Evolutionary conservation across 2,113 vertebrate genomes (phyloP), one percentile per base, ranked within the genome.

Genomic region (Salminus brasiliensis): DNA sequence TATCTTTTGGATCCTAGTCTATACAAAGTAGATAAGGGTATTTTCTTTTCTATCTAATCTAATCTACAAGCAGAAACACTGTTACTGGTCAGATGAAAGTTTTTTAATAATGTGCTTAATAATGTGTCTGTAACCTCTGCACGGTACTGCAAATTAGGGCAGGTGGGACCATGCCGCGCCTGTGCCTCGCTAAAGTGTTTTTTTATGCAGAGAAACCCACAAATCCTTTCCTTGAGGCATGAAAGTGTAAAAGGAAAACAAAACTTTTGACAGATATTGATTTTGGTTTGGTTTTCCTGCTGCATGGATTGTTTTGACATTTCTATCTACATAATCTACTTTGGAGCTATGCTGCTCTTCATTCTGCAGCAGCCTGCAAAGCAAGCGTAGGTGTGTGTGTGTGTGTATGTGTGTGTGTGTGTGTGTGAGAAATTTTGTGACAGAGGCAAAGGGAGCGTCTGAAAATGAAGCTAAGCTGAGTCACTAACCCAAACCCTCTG

Each of bases 401-500:
- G 75, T 67, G 30, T 41, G 39, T 41, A 10, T 41, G 39, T 41
- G 39, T 41, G 39, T 41, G 39, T 41, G 39, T 41, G 39, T 53
- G 49, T 53, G 21, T 53, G 49, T 3, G 49, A 2, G 49, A 53
- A 47, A 15, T 47, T 47, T 32, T 25, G 23, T 45, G 43, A 71
- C 23, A 30, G 68, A 71, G 55, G 45, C 72, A 71, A 43, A 43
- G 55, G 71, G 53, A 11, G 30, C 12, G 43, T 67, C 47, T 59
- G 29, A 57, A 43, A 65, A 34, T n/a, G 32, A 34, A 65, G 49
- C 49, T 53, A 53, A 53, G 60, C 60, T 65, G 60, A 65, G 32
- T 74, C 72, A 57, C 60, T 65, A 65, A 72, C 45, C 34, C 65
- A 3, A 62, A 65, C 67, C 49, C 36, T 52, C 71, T 29, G 76